Conservation (phyloP, 2,113 vertebrate genomes). For the Ochotona curzoniae region DNA sequence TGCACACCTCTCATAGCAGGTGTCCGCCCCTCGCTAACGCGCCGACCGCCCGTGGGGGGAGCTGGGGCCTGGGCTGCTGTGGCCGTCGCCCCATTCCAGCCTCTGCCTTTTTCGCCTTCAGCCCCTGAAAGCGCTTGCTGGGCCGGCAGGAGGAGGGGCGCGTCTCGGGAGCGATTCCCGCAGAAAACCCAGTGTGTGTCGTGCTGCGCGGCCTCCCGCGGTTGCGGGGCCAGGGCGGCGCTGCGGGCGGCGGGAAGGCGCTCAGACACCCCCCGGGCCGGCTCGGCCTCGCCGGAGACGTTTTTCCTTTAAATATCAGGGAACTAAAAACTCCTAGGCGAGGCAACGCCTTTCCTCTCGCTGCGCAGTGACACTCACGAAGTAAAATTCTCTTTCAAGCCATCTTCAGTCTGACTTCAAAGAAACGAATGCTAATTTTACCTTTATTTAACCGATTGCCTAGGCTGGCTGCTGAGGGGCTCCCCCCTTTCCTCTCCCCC, state of each 20-base stretch:
- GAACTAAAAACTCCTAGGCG: background rate
- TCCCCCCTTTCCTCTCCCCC: background rate
- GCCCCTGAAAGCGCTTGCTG: rapidly evolving
- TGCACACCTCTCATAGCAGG: background rate
- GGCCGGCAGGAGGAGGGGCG: too few relatives aligned
- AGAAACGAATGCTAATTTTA: slow-evolving; percentile 39
- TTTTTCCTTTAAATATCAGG: background rate
- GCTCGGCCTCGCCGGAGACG: background rate
- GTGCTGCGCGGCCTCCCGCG: background rate
- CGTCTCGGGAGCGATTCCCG: background rate
- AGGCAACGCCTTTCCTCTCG: background rate
- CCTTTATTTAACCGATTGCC: slow-evolving; percentile 7
- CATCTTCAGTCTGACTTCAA: slow-evolving; percentile 27
- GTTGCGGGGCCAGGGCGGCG: background rate
- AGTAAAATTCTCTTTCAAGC: slow-evolving; percentile 64
- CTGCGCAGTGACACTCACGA: background rate
- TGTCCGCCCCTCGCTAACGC: background rate
- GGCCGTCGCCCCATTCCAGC: rapidly evolving
- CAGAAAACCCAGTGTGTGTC: background rate
- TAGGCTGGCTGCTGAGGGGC: rapidly evolving
- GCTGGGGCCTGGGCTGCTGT: rapidly evolving
- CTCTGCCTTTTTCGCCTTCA: background rate
- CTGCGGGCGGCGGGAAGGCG: rapidly evolving
- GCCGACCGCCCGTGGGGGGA: background rate
- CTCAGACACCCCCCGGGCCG: background rate